Evolutionary conservation across 2,113 vertebrate species (phyloP), one percentile per base, ranked within the genome.

Genomic region (Chroicocephalus ridibundus): DNA sequence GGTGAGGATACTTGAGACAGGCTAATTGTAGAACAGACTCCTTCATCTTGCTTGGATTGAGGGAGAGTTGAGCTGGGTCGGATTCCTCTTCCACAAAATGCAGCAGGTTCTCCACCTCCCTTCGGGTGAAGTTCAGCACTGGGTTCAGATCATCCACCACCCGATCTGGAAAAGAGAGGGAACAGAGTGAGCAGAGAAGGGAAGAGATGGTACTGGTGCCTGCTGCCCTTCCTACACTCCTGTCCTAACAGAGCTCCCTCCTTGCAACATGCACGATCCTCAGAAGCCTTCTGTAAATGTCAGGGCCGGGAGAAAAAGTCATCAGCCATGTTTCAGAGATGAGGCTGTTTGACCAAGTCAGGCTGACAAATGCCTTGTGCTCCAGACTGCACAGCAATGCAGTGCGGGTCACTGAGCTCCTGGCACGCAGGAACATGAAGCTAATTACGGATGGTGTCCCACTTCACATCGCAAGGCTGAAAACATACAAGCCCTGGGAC

Each of bases 121-220:
- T 98, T 38, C 99, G 98, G 26, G 99, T 99, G 69, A 99, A 99
- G 96, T 99, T 99, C 93, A 99, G 97, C 94, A 99, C 99, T 17
- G 99, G 99, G 97, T 99, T 99, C 97, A 99, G 98, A 97, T 99
- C 99, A 88, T 99, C 99, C 29, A 99, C 99, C 65, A 99, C 99
- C 3, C 99, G 99, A 97, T 99, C 99, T 99, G 90, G 46, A 90
- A 90, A 90, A 94, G 38, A 75, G 15, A 95, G 49, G 34, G 42
- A 84, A 69, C 0, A 6, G 25, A 69, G 18, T 79, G n/a, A 93
- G 76, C 24, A 82, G 52, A 51, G 52, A 74, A 87, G 32, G n/a
- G 21, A 32, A 44, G 61, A 87, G 34, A 62, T 5, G 26, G 36
- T 32, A 66, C 38, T 47, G 31, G 36, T 65, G 58, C 47, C 58